Percentiles rank a stretch among this genome's conserved stretches.
Conservation (phyloP, 2,888 invertebrate genomes). For the Amphipyra tragopoginis region DNA sequence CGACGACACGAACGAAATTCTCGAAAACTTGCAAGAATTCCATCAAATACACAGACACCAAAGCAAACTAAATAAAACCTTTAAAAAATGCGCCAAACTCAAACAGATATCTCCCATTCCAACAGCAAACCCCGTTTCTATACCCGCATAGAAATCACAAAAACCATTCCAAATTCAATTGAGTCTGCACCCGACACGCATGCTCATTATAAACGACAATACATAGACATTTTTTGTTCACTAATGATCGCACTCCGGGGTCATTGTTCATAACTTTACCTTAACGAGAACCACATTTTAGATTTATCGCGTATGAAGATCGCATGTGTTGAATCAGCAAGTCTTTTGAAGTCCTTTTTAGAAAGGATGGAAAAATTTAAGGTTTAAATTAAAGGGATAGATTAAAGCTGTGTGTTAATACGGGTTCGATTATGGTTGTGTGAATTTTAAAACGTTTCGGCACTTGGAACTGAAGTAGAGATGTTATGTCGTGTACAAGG, state of each 20-base stretch:
- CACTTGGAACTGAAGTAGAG: no score
- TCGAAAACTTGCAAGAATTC: no score
- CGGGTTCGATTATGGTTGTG: not conserved
- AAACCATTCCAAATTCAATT: slow-evolving; percentile 25
- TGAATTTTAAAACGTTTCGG: no score
- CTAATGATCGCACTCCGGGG: slow-evolving; percentile 45
- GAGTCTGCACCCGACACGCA: slow-evolving; percentile 26
- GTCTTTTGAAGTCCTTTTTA: slow-evolving; percentile 21
- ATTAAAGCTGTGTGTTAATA: slow-evolving; percentile 9
- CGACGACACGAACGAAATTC: no score
- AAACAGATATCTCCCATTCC: no score
- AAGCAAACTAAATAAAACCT: no score
- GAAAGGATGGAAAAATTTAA: not conserved
- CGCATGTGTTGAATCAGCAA: slow-evolving; percentile 38
- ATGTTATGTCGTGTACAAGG: no score
- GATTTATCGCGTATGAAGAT: slow-evolving; percentile 24
- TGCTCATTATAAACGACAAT: slow-evolving; percentile 54
- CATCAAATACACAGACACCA: no score
- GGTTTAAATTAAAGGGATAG: slow-evolving; percentile 5
- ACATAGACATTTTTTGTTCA: slow-evolving; percentile 53
- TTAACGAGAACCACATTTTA: slow-evolving; percentile 47
- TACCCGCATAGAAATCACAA: slow-evolving; percentile 27
- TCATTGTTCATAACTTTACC: slow-evolving; percentile 39
- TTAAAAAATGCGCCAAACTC: no score
- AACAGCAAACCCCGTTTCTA: not conserved